Evolutionary conservation across 37 sponge, comb jelly and placozoan species (phyloP).

Genomic region (Spongilla lacustris): DNA sequence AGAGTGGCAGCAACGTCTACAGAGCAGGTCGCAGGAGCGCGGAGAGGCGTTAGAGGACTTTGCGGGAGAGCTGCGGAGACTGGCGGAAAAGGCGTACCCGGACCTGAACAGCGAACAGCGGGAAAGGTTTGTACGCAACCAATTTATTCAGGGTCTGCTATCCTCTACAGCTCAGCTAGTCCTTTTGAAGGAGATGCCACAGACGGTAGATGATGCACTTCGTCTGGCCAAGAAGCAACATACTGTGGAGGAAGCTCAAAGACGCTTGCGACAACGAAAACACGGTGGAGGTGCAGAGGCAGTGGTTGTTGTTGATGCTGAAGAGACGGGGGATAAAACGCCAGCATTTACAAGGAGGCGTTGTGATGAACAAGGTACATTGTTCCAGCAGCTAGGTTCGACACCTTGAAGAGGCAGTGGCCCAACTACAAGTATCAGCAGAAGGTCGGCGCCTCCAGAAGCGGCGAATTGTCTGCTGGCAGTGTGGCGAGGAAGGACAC

Average conservation of each 20-base stretch:
- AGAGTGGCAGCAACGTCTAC: slow-evolving; percentile 14
- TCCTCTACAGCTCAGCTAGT: slow-evolving; percentile 1
- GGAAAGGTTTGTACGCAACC: not conserved
- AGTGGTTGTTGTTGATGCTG: no score
- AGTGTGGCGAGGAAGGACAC: slow-evolving; percentile 2
- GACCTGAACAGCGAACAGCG: not conserved
- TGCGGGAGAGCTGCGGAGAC: not conserved
- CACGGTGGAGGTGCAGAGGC: not conserved
- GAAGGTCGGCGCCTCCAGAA: not conserved
- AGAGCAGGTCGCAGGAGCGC: not conserved
- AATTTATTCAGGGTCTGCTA: slow-evolving; percentile 8
- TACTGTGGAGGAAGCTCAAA: slow-evolving; percentile 12
- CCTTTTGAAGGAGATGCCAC: not conserved
- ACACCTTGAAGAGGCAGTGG: not conserved
- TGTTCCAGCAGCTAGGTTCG: not conserved
- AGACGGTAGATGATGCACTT: not conserved
- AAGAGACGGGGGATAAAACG: no score
- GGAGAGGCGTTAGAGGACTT: slow-evolving; percentile 1
- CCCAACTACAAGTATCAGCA: not conserved
- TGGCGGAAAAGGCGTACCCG: not conserved
- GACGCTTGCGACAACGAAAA: not conserved
- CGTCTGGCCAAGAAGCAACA: not conserved
- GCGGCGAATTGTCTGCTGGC: not conserved
- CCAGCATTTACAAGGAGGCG: no score
- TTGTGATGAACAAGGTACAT: not conserved